Base-by-base conservation (phyloP, 2,888 invertebrate genomes). In the Electrophaes corylata region DNA sequence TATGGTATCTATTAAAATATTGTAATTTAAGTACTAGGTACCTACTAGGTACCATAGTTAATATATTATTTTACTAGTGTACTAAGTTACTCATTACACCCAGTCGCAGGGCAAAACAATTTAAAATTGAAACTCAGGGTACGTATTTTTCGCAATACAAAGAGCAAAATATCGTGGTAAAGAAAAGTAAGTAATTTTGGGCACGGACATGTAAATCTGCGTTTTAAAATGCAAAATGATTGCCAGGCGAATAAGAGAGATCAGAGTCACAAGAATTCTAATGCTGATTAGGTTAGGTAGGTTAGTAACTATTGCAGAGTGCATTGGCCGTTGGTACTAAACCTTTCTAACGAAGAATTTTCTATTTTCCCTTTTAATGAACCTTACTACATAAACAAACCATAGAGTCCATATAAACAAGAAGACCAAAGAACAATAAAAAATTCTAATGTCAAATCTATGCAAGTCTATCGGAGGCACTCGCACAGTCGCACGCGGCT, bases 401-500 rank as follows among this genome's bases (percentile, higher is more conserved):
- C 31, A 19, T 49, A 40, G 10, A 46, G 10, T 23, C 33, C 14
- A 23, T n/a, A n/a, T 33, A 44, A 23, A 44, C 26, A 37, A 53
- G 19, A 47, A 29, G 16, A 5, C 16, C 26, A 11, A 18, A 55
- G 57, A 47, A 26, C 18, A 26, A 55, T 49, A 53, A 62, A 64
- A 72, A 65, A 53, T 53, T 49, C 41, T 56, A 51, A 55, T 46
- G 56, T 47, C 31, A 60, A 60, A 60, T 62, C 43, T 63, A 56
- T 61, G 56, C 62, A 60, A 57, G 65, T 48, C 45, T 44, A 35
- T 37, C 51, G 86, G 80, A 73, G 81, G 86, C 86, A 84, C 82
- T 81, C 76, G 88, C 86, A 76, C 86, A 84, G 82, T 81, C 76
- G 88, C 86, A 76, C 79, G 88, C 86, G 78, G 85, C 69, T 88